Evolutionary conservation across 2,888 invertebrate genomes (phyloP), one percentile per base, ranked within the genome.

Genomic region (Ctena decussata): DNA sequence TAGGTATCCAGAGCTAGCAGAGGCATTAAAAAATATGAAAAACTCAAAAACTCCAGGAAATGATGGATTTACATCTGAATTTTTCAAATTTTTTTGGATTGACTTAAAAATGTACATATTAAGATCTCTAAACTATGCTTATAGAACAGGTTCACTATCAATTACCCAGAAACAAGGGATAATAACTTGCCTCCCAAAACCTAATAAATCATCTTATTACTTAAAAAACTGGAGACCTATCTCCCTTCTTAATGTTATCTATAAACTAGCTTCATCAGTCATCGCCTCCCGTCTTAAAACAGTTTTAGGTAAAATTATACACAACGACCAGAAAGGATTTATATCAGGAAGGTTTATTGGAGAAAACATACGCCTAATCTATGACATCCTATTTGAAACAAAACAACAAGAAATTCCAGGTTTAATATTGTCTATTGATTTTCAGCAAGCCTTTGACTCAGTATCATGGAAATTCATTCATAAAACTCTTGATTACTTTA

Each of bases 341-440:
- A 72, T 41, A 18, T 0, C 41, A 41, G 72, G 44, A 27, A 41
- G 27, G 44, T 44, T 5, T 44, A 39, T 41, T n/a, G 44, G 39
- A 5, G 44, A 72, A 72, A 41, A 12, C n/a, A 27, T 72, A 24
- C 8, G 41, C 18, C 27, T 72, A 1, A 72, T 41, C 8, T 72
- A 72, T 44, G 72, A 72, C 24, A 39, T 72, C 8, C 44, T 72
- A 24, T 72, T 41, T 39, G 72, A 72, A 27, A 44, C 72, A 44
- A 39, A 24, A 72, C 44, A 39, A 37, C 30, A 44, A 24, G 30
- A 72, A 44, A 39, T 27, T 15, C 39, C 44, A 27, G 44, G 41
- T 21, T n/a, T 37, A 1, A 21, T 71, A 12, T 71, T 35, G 15
- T 71, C 37, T 39, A 41, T 71, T 71, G 5, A 71, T 39, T 37